phyloP scores from a whole-genome alignment of 1,140 invertebrate species.

The Mya arenaria region DNA sequence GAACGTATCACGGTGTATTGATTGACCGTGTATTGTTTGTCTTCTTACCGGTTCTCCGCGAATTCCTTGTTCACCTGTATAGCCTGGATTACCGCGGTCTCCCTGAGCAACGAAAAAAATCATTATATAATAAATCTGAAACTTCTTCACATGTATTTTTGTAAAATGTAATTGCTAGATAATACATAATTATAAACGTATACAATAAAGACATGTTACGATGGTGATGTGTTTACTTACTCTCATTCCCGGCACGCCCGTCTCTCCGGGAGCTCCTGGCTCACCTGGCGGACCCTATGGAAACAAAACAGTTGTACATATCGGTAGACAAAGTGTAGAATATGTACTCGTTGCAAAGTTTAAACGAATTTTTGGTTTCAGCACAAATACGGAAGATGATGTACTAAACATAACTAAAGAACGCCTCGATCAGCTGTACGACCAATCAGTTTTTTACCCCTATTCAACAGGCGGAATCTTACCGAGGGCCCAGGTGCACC shows the following conservation, averaged over 20 bases:
- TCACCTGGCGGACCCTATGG: conserved; percentile 51
- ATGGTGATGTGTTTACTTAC: neutral
- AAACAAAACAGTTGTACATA: neutral
- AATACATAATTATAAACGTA: neutral
- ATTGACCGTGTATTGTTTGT: too few relatives aligned
- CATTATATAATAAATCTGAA: neutral
- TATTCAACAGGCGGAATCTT: too few relatives aligned
- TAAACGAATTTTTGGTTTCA: too few relatives aligned
- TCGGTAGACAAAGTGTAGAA: neutral
- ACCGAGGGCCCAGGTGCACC: conserved; percentile 66
- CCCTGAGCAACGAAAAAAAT: conserved; percentile 34
- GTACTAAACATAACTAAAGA: too few relatives aligned
- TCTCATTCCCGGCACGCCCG: neutral
- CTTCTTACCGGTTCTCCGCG: conserved; percentile 36
- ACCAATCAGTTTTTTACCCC: too few relatives aligned
- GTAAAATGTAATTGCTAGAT: neutral
- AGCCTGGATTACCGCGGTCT: conserved; percentile 27
- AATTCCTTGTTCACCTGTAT: conserved; percentile 42
- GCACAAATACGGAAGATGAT: neutral
- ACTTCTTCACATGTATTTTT: neutral
- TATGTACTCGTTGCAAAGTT: neutral
- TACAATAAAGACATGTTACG: neutral
- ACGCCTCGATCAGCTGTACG: too few relatives aligned
- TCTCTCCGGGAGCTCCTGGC: conserved; percentile 28
- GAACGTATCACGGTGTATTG: too few relatives aligned